These are phyloP conservation scores for Gasteruption jaculator DNA, from an alignment of 2,888 invertebrate species.

Conservation along the genomic window DNA sequence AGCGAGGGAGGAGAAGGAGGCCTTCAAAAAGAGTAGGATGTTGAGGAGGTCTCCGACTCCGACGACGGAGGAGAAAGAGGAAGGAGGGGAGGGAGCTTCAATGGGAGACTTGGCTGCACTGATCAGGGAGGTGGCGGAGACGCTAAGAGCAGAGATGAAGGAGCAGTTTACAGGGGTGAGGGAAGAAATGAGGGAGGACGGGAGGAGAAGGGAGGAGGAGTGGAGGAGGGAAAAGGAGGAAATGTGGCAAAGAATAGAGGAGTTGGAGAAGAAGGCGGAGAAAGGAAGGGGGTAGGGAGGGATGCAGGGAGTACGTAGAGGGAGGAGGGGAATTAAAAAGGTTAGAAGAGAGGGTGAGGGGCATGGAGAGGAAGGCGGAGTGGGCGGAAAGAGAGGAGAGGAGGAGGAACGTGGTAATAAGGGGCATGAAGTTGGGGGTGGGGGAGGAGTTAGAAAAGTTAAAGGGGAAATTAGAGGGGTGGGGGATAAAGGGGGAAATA, in stretches of 20 bases:
- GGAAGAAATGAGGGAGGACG: constrained; percentile 8
- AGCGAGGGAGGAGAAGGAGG: too few species aligned
- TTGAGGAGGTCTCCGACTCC: too few species aligned
- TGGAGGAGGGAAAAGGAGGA: neutral
- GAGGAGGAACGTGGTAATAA: too few species aligned
- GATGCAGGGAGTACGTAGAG: neutral
- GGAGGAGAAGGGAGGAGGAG: neutral
- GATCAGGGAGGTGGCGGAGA: neutral
- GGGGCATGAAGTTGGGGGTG: neutral
- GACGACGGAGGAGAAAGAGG: neutral
- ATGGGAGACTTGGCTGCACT: neutral
- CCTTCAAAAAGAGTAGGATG: too few species aligned
- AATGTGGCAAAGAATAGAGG: neutral
- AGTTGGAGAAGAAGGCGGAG: neutral
- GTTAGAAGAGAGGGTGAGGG: neutral
- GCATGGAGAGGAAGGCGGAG: neutral
- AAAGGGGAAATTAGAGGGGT: neutral
- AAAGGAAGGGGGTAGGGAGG: neutral
- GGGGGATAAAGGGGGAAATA: neutral
- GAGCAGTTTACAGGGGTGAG: neutral
- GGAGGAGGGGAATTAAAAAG: neutral
- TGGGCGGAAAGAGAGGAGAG: neutral
- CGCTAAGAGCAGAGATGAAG: neutral
- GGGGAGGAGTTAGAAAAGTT: neutral
- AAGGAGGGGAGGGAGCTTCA: neutral